Evolutionary conservation across 2,797 vertebrate species (phyloP).

Genomic region (Carapus acus): DNA sequence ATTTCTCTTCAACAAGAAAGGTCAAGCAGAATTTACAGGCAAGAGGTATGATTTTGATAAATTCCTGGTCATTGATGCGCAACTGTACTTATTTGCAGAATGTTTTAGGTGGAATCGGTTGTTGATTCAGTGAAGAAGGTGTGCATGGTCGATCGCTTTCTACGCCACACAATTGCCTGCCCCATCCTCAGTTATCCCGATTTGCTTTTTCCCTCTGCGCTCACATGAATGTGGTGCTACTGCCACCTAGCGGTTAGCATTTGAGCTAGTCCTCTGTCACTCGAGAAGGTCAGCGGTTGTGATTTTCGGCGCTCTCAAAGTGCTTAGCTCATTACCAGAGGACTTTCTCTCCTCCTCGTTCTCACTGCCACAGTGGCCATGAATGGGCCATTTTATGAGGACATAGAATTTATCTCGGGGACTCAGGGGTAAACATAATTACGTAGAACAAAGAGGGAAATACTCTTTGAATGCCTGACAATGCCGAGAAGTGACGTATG

Average conservation of each 20-base stretch:
- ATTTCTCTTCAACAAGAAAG: conserved; percentile 95
- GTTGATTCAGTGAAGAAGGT: neutral
- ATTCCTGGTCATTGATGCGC: neutral
- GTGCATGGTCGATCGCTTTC: conserved; percentile 32
- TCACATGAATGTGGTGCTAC: conserved; percentile 60
- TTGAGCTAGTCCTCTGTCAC: conserved; percentile 36
- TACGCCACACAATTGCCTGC: conserved; percentile 21
- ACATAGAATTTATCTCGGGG: conserved; percentile 4
- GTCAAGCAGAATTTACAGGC: conserved; percentile 93
- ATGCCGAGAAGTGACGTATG: conserved; percentile 27
- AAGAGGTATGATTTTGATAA: conserved; percentile 78
- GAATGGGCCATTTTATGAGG: no score
- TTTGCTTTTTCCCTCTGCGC: conserved; percentile 14
- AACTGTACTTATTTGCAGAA: neutral
- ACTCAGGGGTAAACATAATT: conserved; percentile 7
- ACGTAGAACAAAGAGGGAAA: conserved; percentile 5
- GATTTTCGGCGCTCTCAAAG: conserved; percentile 37
- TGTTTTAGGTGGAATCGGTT: conserved; percentile 14
- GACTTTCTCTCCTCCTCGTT: conserved; percentile 6
- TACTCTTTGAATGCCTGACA: conserved; percentile 15
- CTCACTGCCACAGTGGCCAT: no score
- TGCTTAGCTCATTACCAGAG: conserved; percentile 35
- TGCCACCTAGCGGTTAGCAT: conserved; percentile 72
- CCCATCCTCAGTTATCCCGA: conserved; percentile 21
- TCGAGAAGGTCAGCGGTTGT: conserved; percentile 45